Conservation (phyloP, 2,888 invertebrate species). For the Portevinia maculata region DNA sequence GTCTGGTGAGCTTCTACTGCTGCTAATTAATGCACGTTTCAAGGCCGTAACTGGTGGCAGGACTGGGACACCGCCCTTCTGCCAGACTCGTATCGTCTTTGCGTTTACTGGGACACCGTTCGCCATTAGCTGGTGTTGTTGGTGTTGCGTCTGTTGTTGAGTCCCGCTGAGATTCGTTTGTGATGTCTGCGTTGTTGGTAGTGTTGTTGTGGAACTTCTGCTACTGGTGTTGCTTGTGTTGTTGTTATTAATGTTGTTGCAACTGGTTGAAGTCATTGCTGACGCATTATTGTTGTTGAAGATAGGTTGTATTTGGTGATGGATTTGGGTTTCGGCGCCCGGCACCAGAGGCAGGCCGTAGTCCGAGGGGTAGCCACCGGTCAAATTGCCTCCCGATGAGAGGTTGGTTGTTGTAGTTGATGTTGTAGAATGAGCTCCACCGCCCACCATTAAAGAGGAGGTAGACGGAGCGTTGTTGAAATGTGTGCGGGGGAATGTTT, state of each 20-base stretch:
- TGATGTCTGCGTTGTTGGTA: conserved; percentile 76
- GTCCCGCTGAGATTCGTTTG: conserved; percentile 76
- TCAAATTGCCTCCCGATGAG: conserved; percentile 75
- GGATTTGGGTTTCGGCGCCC: conserved; percentile 82
- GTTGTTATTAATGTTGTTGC: conserved; percentile 57
- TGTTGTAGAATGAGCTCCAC: conserved; percentile 78
- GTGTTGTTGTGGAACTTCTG: conserved; percentile 76
- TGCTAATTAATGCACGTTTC: conserved; percentile 92
- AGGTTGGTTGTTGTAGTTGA: conserved; percentile 81
- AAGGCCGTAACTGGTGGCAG: conserved; percentile 93
- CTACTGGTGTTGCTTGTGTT: conserved; percentile 69
- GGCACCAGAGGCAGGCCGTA: conserved; percentile 89
- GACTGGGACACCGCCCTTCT: conserved; percentile 91
- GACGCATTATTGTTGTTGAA: conserved; percentile 80
- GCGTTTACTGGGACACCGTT: conserved; percentile 85
- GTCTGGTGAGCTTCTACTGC: conserved; percentile 93
- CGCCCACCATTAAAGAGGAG: conserved; percentile 68
- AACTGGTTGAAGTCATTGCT: conserved; percentile 71
- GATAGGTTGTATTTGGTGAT: conserved; percentile 83
- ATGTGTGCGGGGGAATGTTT: conserved; percentile 85
- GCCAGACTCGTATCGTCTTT: conserved; percentile 94
- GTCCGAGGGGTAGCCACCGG: conserved; percentile 88
- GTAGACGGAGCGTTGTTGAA: conserved; percentile 76
- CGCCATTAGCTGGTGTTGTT: conserved; percentile 78
- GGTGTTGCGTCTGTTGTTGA: conserved; percentile 76